phyloP scores from a whole-genome alignment of 1,140 invertebrate species.

The Potamilus streckersoni region DNA sequence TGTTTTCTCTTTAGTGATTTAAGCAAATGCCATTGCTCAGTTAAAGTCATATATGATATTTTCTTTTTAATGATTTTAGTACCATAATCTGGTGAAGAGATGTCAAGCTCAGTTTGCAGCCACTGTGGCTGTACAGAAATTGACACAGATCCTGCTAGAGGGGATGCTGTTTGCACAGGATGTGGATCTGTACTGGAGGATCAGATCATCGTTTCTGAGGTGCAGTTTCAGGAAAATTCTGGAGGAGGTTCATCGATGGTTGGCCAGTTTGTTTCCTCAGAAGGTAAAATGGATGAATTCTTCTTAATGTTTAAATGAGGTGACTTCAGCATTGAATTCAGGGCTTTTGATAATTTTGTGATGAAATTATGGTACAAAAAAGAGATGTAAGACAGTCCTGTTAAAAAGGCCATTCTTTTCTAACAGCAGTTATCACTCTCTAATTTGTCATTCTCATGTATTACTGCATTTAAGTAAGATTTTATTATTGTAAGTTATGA shows the following conservation, averaged over 20 bases:
- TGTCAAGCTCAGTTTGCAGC: conserved; percentile 75
- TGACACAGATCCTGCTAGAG: conserved; percentile 90
- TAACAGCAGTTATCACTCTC: too few relatives aligned
- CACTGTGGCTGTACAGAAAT: conserved; percentile 95
- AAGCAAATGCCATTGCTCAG: neutral
- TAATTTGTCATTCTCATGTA: too few relatives aligned
- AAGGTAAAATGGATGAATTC: conserved; percentile 75
- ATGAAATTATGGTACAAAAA: too few relatives aligned
- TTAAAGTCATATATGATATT: neutral
- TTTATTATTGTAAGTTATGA: too few relatives aligned
- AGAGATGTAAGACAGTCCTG: too few relatives aligned
- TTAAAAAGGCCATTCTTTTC: too few relatives aligned
- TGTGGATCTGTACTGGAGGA: conserved; percentile 97
- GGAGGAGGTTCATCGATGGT: conserved; percentile 88
- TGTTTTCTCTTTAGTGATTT: neutral
- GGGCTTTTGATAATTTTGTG: too few relatives aligned
- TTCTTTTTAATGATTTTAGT: neutral
- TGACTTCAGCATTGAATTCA: too few relatives aligned
- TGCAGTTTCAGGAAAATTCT: conserved; percentile 94
- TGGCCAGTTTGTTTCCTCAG: conserved; percentile 92
- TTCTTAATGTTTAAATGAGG: too few relatives aligned
- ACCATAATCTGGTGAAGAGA: conserved; percentile 18
- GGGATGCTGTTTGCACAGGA: conserved; percentile 95
- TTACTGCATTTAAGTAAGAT: too few relatives aligned
- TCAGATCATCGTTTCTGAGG: conserved; percentile 95